A percentile compares a stretch with the other conserved stretches of the same genome.
Conservation (phyloP, 2,113 vertebrate genomes). For the Marmota monax region DNA sequence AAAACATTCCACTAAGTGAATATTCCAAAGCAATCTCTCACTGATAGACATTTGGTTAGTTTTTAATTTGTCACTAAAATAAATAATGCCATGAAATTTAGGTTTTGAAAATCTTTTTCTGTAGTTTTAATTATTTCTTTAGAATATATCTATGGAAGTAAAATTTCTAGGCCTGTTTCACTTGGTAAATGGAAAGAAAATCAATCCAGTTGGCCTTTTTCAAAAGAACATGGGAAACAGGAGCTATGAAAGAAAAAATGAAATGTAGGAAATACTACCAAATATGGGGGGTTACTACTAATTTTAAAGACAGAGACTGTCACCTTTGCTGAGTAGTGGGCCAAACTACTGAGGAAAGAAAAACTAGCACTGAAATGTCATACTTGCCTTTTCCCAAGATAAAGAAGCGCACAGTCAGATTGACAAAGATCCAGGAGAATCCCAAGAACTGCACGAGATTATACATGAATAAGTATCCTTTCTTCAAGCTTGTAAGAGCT, state of each 20-base stretch:
- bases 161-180: not conserved
- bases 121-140: not conserved
- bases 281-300: not conserved
- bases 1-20: not conserved
- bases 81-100: not conserved
- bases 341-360: slow-evolving; percentile 12
- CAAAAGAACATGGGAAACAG: not conserved
- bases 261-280: not conserved
- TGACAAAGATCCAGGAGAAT: slow-evolving; percentile 98
- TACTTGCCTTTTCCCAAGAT: slow-evolving; percentile 95
- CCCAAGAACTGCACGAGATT: slow-evolving; percentile 98
- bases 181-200: not conserved
- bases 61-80: slow-evolving; percentile 22
- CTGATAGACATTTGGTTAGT: not conserved
- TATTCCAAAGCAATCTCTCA: not conserved
- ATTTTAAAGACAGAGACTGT: not conserved
- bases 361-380: not conserved
- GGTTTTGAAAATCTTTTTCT: slow-evolving; percentile 32
- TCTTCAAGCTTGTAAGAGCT: slow-evolving; percentile 92
- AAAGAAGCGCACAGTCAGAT: slow-evolving; percentile 96
- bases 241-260: not conserved
- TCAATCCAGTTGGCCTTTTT: not conserved
- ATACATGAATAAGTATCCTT: slow-evolving; percentile 94
- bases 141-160: not conserved
- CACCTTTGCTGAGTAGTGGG: not conserved